phyloP scores from a whole-genome alignment of 64 coral and sea anemone genomes.

The Acropora yongei region DNA sequence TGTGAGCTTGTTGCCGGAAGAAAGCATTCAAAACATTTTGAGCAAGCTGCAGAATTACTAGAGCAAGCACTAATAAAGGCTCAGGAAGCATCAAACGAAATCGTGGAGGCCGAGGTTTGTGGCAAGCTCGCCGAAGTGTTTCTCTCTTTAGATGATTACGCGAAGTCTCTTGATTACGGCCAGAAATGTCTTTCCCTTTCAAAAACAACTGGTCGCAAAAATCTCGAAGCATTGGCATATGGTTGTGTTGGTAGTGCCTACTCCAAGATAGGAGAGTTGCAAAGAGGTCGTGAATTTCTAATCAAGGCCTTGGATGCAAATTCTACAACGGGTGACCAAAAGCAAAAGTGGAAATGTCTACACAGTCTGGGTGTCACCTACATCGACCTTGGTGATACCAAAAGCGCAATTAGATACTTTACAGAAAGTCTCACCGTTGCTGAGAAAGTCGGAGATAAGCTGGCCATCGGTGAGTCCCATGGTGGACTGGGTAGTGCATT shows the following conservation, averaged over 20 bases:
- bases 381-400: not conserved
- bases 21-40: not conserved
- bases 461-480: not conserved
- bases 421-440: not conserved
- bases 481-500: not conserved
- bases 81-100: conserved; percentile 13
- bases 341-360: conserved; percentile 39
- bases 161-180: not conserved
- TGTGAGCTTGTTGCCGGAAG: not conserved
- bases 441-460: not conserved
- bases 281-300: conserved; percentile 22
- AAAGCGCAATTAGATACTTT: not conserved
- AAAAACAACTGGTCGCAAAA: not conserved
- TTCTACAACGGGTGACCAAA: conserved; percentile 27
- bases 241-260: conserved; percentile 35
- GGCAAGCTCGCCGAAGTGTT: conserved; percentile 21
- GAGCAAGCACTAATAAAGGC: not conserved
- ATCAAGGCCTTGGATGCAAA: conserved; percentile 21
- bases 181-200: conserved; percentile 43
- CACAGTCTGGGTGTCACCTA: not conserved
- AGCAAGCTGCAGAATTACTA: conserved; percentile 22
- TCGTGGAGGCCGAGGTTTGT: conserved; percentile 14
- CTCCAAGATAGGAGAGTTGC: conserved; percentile 34
- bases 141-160: not conserved
- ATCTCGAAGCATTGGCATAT: conserved; percentile 41